Conservation (phyloP, 2,113 vertebrate genomes). For the Pangasianodon hypophthalmus region DNA sequence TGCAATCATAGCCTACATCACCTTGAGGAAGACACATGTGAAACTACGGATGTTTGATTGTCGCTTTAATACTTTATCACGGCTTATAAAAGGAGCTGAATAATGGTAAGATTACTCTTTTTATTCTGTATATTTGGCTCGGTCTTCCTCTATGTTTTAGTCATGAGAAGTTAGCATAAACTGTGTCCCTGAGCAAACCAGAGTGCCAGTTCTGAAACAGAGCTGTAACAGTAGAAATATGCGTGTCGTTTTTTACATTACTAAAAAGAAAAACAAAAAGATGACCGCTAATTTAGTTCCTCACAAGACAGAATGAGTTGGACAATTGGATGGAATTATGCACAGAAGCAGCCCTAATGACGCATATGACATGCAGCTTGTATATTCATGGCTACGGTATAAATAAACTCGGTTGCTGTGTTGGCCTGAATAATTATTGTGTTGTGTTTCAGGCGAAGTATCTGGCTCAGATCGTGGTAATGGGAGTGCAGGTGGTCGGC, state of each 20-base stretch:
- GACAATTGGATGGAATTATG: neutral
- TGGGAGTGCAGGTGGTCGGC: slow-evolving; percentile 94
- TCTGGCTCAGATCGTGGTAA: slow-evolving; percentile 92
- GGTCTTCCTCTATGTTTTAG: neutral
- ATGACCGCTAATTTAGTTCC: neutral
- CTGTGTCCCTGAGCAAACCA: neutral
- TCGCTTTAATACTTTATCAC: neutral
- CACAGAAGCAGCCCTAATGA: neutral
- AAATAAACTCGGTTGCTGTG: neutral
- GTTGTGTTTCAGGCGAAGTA: slow-evolving; percentile 83
- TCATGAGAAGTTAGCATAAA: neutral
- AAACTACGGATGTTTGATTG: neutral
- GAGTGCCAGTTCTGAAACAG: no score
- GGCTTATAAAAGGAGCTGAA: neutral
- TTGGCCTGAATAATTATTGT: neutral
- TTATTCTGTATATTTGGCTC: neutral
- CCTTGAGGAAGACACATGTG: slow-evolving; percentile 66
- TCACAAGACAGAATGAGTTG: no score
- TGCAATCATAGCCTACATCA: slow-evolving; percentile 51
- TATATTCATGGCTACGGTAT: neutral
- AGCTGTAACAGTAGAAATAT: neutral
- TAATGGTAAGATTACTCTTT: slow-evolving; percentile 61
- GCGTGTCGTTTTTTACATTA: neutral
- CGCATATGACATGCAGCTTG: neutral
- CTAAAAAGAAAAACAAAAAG: neutral